Evolutionary conservation across 2,888 invertebrate genomes (phyloP).

Genomic region (Pseudococcus longispinus): DNA sequence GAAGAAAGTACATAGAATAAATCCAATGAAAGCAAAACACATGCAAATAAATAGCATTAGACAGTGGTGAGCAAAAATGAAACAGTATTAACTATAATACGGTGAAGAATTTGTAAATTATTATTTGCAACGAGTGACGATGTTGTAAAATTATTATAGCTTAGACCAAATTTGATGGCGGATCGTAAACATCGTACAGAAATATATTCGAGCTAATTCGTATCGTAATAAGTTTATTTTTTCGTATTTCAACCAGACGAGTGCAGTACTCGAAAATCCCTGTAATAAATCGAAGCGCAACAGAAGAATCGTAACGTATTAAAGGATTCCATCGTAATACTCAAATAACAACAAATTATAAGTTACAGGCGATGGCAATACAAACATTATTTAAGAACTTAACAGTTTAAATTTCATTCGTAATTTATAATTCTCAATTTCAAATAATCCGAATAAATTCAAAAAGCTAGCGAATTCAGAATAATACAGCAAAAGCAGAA

Average conservation of each 20-base stretch:
- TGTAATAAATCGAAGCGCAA: background rate
- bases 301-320: background rate
- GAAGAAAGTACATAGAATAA: constrained; percentile 54
- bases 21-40: constrained; percentile 57
- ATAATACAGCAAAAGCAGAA: constrained; percentile 18
- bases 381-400: background rate
- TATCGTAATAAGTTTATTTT: background rate
- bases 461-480: constrained; percentile 10
- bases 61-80: constrained; percentile 54
- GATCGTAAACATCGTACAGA: background rate
- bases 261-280: background rate
- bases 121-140: constrained; percentile 27
- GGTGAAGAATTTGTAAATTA: constrained; percentile 29
- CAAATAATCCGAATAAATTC: background rate
- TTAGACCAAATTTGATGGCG: background rate
- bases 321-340: background rate
- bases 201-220: background rate
- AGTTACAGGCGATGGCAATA: background rate
- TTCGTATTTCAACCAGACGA: background rate
- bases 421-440: background rate
- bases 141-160: background rate
- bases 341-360: background rate
- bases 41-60: constrained; percentile 57
- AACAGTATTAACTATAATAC: constrained; percentile 33
- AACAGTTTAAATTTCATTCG: background rate